These are phyloP conservation scores for Neolamprologus toae DNA, from an alignment of 2,113 vertebrate species.

Conservation along the genomic window DNA sequence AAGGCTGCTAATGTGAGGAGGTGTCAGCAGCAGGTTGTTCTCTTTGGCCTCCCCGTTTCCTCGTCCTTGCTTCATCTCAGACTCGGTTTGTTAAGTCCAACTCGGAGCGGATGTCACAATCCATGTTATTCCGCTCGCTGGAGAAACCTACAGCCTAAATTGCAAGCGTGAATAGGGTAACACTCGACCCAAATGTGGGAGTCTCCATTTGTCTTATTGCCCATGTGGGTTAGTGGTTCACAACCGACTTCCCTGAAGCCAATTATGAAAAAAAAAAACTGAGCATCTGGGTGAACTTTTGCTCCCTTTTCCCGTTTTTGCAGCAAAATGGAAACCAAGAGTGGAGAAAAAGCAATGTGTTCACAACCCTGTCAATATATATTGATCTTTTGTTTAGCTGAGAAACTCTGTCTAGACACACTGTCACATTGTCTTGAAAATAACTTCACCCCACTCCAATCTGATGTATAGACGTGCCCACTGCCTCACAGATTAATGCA, in stretches of 20 bases:
- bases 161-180: neutral
- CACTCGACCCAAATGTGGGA: conserved; percentile 30
- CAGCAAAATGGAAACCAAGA: neutral
- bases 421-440: conserved; percentile 17
- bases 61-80: neutral
- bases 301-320: neutral
- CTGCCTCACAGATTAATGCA: neutral
- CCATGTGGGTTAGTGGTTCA: conserved; percentile 54
- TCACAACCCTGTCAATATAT: conserved; percentile 42
- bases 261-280: neutral
- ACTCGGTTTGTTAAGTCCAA: conserved; percentile 6
- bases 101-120: neutral
- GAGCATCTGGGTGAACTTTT: conserved; percentile 15
- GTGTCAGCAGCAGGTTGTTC: conserved; percentile 36
- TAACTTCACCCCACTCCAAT: neutral
- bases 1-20: conserved; percentile 41
- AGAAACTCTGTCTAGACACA: conserved; percentile 52
- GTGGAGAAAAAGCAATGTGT: neutral
- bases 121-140: neutral
- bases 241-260: neutral
- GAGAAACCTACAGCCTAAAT: neutral
- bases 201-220: conserved; percentile 34
- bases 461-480: neutral
- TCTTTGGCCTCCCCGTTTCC: neutral
- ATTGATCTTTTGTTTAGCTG: conserved; percentile 47